A percentile compares a stretch with the other conserved stretches of the same genome.
Evolutionary conservation across 2,113 vertebrate species (phyloP).

Genomic region (human): DNA sequence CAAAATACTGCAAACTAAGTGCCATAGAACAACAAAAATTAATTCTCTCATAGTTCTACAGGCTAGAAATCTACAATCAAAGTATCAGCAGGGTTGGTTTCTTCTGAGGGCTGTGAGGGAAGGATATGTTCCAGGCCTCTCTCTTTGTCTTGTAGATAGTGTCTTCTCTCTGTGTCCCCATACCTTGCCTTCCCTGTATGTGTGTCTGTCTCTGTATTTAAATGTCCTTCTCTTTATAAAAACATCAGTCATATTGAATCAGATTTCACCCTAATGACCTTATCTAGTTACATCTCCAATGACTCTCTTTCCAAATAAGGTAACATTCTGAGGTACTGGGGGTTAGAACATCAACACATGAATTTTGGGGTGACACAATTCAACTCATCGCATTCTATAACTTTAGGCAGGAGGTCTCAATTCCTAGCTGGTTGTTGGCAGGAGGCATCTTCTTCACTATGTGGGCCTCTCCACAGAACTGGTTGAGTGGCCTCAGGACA

Average conservation of each 20-base stretch:
- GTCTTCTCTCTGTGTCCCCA: neutral
- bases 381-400: neutral
- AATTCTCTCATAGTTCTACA: neutral
- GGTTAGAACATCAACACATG: neutral
- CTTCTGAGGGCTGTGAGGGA: neutral
- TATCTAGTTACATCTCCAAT: neutral
- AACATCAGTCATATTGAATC: neutral
- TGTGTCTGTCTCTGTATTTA: neutral
- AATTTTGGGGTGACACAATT: neutral
- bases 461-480: neutral
- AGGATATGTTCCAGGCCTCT: neutral
- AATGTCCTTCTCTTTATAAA: neutral
- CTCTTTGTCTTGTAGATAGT: no score
- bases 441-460: neutral
- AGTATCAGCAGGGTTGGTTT: neutral
- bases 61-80: neutral
- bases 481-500: neutral
- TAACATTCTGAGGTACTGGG: neutral
- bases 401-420: neutral
- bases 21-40: neutral
- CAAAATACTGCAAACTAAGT: neutral
- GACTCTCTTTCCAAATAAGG: neutral
- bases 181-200: neutral
- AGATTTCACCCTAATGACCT: neutral
- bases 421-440: neutral